Percentiles rank a stretch among this genome's conserved stretches.
Evolutionary conservation across 2,888 invertebrate species (phyloP).

Genomic region (Sphinx pinastri): DNA sequence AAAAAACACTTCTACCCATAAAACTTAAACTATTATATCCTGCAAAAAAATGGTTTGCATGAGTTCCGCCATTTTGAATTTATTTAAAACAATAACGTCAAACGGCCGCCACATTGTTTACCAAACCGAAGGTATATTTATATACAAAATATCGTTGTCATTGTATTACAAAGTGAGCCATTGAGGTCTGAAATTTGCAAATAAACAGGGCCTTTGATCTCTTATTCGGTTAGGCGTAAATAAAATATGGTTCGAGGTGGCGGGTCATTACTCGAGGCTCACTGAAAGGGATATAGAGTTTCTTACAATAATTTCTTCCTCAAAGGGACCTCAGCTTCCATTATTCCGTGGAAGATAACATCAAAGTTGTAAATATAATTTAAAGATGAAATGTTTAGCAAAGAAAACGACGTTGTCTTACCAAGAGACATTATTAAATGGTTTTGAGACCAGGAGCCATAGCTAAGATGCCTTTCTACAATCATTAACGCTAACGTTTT

Average conservation of each 20-base stretch:
- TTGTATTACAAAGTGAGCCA: background rate
- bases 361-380: background rate
- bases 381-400: background rate
- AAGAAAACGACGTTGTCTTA: background rate
- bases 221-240: background rate
- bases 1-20: too few species aligned
- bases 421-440: background rate
- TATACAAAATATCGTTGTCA: background rate
- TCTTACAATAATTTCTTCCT: background rate
- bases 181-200: conserved; percentile 2
- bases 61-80: too few species aligned
- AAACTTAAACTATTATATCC: too few species aligned
- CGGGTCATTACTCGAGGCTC: background rate
- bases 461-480: too few species aligned
- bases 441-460: background rate
- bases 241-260: background rate
- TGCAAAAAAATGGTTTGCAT: too few species aligned
- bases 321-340: background rate
- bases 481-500: too few species aligned
- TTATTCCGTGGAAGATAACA: background rate
- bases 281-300: background rate
- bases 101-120: too few species aligned
- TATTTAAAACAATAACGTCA: too few species aligned
- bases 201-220: background rate
- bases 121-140: too few species aligned